These are phyloP conservation scores for Ceyx erithaca DNA, from an alignment of 2,797 vertebrate species.

Conservation along the genomic window DNA sequence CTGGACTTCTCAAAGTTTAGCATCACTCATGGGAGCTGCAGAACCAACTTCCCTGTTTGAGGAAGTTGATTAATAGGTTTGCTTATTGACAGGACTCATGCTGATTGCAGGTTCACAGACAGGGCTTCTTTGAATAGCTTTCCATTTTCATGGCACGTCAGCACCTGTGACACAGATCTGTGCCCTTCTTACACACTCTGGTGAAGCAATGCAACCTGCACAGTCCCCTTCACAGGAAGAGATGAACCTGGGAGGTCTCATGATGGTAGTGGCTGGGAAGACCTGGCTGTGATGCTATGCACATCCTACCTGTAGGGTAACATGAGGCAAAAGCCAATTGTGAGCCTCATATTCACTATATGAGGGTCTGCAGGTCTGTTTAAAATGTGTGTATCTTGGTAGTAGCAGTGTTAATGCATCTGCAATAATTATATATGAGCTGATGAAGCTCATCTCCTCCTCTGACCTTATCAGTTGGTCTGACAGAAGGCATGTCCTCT, in stretches of 20 bases:
- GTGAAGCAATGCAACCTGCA: fast-evolving
- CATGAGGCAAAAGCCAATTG: neutral
- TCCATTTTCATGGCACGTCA: neutral
- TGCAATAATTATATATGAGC: neutral
- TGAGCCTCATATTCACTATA: fast-evolving
- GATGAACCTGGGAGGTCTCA: neutral
- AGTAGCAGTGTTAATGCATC: neutral
- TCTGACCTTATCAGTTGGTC: neutral
- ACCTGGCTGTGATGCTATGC: neutral
- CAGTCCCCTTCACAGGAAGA: neutral
- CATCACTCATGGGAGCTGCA: neutral
- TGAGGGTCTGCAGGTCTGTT: neutral
- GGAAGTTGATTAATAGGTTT: neutral
- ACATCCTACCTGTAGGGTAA: neutral
- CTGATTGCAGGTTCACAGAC: neutral
- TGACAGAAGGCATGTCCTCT: neutral
- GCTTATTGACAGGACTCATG: neutral
- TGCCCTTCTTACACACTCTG: neutral
- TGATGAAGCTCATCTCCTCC: neutral
- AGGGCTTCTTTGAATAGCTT: neutral
- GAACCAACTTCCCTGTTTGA: neutral
- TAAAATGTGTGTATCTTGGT: neutral
- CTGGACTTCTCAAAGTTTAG: neutral
- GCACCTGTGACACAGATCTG: neutral
- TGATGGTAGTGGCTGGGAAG: neutral